These are phyloP conservation scores for Calephelis virginiensis DNA, from an alignment of 1,140 invertebrate species.

Conservation along the genomic window DNA sequence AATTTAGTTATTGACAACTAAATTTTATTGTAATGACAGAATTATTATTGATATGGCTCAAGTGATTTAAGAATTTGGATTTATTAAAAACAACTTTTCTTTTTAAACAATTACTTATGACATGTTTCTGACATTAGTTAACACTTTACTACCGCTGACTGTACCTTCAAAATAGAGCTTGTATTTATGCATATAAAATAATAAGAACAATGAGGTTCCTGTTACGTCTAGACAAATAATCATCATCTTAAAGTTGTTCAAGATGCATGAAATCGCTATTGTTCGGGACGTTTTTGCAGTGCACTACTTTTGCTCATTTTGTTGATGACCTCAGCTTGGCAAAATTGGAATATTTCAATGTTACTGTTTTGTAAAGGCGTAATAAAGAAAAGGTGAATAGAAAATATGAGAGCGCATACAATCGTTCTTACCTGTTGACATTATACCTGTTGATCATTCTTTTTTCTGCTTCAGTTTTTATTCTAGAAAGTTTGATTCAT, in stretches of 20 bases:
- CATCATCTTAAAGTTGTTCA: constrained; percentile 17
- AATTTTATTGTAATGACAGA: too few species aligned
- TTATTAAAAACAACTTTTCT: too few species aligned
- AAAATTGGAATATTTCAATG: constrained; percentile 18
- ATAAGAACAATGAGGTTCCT: constrained; percentile 17
- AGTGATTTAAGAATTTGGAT: too few species aligned
- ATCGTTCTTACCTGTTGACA: constrained; percentile 16
- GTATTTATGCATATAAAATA: constrained; percentile 18
- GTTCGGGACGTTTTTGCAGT: constrained; percentile 9
- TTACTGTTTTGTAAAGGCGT: constrained; percentile 16
- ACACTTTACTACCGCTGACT: neutral
- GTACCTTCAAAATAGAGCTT: constrained; percentile 21
- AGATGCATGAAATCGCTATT: constrained; percentile 16
- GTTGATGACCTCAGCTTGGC: constrained; percentile 15
- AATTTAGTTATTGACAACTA: too few species aligned
- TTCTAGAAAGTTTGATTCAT: too few species aligned
- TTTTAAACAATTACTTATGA: too few species aligned
- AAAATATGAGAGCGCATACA: constrained; percentile 13
- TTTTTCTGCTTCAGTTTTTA: constrained; percentile 6
- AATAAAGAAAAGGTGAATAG: constrained; percentile 18
- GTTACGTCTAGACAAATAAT: constrained; percentile 17
- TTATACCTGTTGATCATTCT: constrained; percentile 10
- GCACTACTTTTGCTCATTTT: constrained; percentile 12
- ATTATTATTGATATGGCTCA: too few species aligned
- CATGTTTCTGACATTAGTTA: too few species aligned